These are phyloP conservation scores for Uromys caudimaculatus DNA, from an alignment of 2,797 vertebrate species.

Conservation along the genomic window DNA sequence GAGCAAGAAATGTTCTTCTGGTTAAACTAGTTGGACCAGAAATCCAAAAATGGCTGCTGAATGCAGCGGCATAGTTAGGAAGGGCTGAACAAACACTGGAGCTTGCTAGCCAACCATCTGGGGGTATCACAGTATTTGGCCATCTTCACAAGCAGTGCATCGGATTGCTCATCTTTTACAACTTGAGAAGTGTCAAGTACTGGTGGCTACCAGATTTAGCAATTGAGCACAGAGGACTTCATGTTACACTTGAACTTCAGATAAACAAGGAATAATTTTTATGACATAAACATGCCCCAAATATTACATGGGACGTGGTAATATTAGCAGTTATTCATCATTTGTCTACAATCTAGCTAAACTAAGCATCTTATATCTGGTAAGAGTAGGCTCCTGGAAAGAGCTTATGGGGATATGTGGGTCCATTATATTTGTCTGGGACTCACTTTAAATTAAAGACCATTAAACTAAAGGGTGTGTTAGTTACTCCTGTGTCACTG, in stretches of 20 bases:
- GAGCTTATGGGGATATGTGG: not conserved
- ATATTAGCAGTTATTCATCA: not conserved
- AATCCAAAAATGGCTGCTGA: not conserved
- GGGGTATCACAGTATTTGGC: not conserved
- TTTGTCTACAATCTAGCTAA: conserved; percentile 18
- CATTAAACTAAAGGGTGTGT: not conserved
- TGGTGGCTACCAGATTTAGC: conserved; percentile 1
- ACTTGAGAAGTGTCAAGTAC: not conserved
- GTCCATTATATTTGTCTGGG: not conserved
- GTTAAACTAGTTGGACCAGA: not conserved
- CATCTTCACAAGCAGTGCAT: not conserved
- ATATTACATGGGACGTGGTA: not conserved
- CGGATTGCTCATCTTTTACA: not conserved
- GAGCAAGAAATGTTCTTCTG: not conserved
- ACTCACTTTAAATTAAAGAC: conserved; percentile 15
- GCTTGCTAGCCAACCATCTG: not conserved
- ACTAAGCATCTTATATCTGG: not conserved
- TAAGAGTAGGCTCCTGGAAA: not conserved
- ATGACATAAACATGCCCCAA: not conserved
- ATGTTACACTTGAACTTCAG: not conserved
- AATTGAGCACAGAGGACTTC: not conserved
- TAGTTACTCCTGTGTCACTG: not conserved
- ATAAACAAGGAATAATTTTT: not conserved
- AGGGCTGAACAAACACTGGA: not conserved
- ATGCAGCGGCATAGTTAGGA: not conserved